phyloP scores from a whole-genome alignment of 2,113 vertebrate genomes.

The Mormyrus iriodes region DNA sequence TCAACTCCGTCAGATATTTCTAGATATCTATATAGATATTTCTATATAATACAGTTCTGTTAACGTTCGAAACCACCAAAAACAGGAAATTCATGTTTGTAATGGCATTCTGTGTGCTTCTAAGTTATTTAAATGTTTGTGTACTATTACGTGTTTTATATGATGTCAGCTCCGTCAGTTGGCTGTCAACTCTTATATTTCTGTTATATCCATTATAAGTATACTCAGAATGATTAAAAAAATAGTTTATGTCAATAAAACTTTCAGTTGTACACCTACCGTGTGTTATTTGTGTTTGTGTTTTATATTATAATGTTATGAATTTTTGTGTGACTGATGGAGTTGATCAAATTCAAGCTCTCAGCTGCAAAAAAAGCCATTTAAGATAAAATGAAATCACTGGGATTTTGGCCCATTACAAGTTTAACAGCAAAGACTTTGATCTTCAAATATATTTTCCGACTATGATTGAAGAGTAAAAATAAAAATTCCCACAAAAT shows the following conservation, averaged over 20 bases:
- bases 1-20: not conserved
- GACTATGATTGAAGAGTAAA: not conserved
- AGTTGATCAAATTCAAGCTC: not conserved
- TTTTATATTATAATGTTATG: not conserved
- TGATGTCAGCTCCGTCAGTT: not conserved
- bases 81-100: not conserved
- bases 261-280: not conserved
- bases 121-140: not conserved
- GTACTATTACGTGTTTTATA: not conserved
- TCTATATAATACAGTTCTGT: not conserved
- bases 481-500: not conserved
- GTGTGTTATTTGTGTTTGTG: not conserved
- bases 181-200: no score
- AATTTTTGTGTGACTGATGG: not conserved
- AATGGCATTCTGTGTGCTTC: not conserved
- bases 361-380: not conserved
- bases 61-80: not conserved
- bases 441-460: not conserved
- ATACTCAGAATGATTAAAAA: not conserved
- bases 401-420: no score
- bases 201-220: not conserved
- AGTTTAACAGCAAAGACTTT: not conserved
- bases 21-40: no score
- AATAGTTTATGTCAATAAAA: no score
- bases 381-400: no score